Conservation (phyloP, 2,113 vertebrate species). For the Gadus chalcogrammus region DNA sequence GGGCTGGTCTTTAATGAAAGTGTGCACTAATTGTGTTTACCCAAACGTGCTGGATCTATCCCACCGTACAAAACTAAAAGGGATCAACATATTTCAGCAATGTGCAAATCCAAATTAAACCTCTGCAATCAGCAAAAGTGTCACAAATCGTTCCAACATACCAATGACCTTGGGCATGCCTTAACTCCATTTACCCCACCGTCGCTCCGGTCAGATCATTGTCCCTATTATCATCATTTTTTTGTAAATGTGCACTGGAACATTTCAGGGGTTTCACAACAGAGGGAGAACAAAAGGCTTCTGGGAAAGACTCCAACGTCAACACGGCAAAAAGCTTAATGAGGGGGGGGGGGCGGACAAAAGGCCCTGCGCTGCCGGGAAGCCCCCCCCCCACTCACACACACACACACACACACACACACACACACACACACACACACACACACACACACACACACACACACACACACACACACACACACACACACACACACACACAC, state of each 20-base stretch:
- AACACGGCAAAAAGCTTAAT: constrained; percentile 48
- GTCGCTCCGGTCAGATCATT: constrained; percentile 45
- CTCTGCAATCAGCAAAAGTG: constrained; percentile 30
- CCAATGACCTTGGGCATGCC: constrained; percentile 15
- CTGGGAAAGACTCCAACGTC: constrained; percentile 59
- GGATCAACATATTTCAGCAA: not conserved
- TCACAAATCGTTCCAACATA: constrained; percentile 29
- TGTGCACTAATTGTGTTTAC: not conserved
- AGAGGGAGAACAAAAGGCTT: constrained; percentile 48
- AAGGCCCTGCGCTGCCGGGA: constrained; percentile 35
- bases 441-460: no score
- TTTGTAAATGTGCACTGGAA: constrained; percentile 45
- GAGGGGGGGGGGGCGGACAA: constrained; percentile 49
- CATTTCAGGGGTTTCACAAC: constrained; percentile 30
- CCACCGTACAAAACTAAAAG: not conserved
- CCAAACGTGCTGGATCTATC: not conserved
- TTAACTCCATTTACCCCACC: constrained; percentile 35
- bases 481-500: constrained; percentile 35
- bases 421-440: no score
- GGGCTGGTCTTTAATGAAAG: not conserved
- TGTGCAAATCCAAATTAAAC: constrained; percentile 11
- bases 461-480: no score
- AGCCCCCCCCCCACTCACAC: constrained; percentile 29
- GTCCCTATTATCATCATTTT: constrained; percentile 38
- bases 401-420: not conserved